Conservation (phyloP, 2,797 vertebrate species). For the Lophura swinhoii region DNA sequence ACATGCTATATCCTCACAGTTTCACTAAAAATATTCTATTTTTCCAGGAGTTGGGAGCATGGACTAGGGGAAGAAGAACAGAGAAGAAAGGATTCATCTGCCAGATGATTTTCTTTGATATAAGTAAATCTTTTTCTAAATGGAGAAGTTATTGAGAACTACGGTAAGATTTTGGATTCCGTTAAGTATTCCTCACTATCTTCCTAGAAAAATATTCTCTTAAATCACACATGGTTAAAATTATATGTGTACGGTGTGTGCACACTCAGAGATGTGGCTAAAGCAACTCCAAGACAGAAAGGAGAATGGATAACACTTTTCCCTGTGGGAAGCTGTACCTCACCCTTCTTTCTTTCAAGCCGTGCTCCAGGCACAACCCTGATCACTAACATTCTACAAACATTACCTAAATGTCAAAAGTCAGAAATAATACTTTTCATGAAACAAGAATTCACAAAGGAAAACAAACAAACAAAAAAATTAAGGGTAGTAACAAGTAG, state of each 20-base stretch:
- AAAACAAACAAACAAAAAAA: too few relatives aligned
- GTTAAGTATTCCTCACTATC: background rate
- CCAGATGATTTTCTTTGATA: background rate
- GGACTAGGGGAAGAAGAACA: fast-evolving
- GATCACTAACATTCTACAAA: fast-evolving
- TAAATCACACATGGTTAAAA: background rate
- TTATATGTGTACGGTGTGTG: fast-evolving
- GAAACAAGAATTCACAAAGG: too few relatives aligned
- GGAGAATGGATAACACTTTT: background rate
- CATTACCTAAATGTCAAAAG: background rate
- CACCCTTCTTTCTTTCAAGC: fast-evolving
- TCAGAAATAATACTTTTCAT: background rate
- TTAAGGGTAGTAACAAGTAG: background rate
- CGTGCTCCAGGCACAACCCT: fast-evolving
- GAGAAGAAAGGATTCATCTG: background rate
- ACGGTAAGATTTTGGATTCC: background rate
- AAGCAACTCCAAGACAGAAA: background rate
- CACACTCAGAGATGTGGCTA: background rate
- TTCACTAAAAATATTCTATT: background rate
- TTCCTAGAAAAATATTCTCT: background rate
- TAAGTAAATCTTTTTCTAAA: background rate
- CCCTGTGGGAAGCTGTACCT: too few relatives aligned
- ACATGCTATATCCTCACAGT: background rate
- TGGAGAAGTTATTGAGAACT: background rate
- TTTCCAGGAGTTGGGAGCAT: background rate